Conservation (phyloP, 2,797 vertebrate species). For the Oophaga sylvatica region DNA sequence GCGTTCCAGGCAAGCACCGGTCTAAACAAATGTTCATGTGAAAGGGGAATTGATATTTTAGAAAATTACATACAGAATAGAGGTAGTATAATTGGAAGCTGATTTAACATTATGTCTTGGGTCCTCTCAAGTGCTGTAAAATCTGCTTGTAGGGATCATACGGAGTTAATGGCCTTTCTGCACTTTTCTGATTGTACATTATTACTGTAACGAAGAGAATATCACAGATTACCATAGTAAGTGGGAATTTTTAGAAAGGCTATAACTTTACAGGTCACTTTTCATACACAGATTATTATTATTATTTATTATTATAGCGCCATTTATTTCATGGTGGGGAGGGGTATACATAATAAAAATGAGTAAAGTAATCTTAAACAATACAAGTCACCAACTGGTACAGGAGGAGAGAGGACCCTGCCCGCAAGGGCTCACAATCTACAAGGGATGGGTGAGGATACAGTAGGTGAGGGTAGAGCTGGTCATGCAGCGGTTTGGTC, state of each 20-base stretch:
- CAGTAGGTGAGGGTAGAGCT: no score
- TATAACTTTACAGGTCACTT: background rate
- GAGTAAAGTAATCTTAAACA: no score
- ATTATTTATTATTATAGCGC: no score
- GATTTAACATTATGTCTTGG: conserved; percentile 5
- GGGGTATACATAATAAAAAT: no score
- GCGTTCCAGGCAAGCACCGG: background rate
- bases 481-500: no score
- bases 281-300: background rate
- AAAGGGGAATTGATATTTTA: conserved; percentile 22
- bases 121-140: conserved; percentile 11
- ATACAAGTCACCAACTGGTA: no score
- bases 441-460: no score
- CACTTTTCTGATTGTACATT: background rate
- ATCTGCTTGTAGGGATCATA: background rate
- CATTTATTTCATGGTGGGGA: no score
- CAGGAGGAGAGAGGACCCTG: no score
- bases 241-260: background rate
- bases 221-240: background rate
- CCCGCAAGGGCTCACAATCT: no score
- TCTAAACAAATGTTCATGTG: background rate
- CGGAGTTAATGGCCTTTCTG: background rate
- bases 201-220: conserved; percentile 9
- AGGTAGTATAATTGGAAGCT: background rate
- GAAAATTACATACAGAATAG: conserved; percentile 12